Evolutionary conservation across 2,888 invertebrate species (phyloP), one percentile per base, ranked within the genome.

Genomic region (Agapostemon virescens): DNA sequence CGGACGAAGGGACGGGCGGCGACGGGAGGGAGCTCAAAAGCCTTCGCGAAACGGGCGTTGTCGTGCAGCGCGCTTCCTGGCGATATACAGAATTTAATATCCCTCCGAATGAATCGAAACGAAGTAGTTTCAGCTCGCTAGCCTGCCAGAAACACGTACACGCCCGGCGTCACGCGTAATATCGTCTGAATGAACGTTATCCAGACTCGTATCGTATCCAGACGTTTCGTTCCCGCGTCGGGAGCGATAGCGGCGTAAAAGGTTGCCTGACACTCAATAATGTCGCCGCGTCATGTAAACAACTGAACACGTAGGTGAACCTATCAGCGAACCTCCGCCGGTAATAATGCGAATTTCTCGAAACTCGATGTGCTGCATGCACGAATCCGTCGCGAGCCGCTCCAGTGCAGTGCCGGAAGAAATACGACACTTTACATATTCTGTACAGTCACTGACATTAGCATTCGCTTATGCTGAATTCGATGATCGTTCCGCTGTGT

Each of bases 41-140:
- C 61, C 61, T n/a, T 20, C 11, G 20, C 11, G 61, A 61, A 20
- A 20, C 33, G 61, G n/a, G n/a, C 61, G 63, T 36, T 61, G 30
- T 61, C 33, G 42, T 15, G 13, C 3, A n/a, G 17, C 36, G 23
- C 20, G 52, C 36, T 52, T 26, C 69, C 23, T 26, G 23, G 55
- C 70, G 45, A 45, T 45, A 69, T 40, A 30, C 40, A 70, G 66
- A 67, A 70, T 79, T 79, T 79, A 79, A 77, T 79, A 77, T 76
- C 33, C 30, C 58, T 20, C 61, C 58, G 66, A 67, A 79, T 70
- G 79, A 77, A 70, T 76, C 45, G 69, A 75, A 69, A 75, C 67
- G 74, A 77, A 77, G 74, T 61, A 63, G 68, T 30, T 72, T 42
- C n/a, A 61, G 15, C 61, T 20, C 20, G 36, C 38, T 20, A 26